Evolutionary conservation across 2,888 invertebrate species (phyloP).

Genomic region (Lacanobia oleracea): DNA sequence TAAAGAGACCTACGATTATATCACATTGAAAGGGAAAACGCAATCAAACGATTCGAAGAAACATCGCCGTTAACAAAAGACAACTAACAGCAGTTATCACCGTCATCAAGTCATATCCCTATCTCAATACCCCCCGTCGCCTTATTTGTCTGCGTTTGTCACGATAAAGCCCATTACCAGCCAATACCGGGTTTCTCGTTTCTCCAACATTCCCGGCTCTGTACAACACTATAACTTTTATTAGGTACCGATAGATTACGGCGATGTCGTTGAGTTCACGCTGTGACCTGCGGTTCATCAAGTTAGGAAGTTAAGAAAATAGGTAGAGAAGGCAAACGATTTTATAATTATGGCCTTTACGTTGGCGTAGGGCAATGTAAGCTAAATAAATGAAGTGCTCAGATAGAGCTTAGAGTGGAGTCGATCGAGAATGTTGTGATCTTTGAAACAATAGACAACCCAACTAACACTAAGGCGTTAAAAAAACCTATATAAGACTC

Average conservation of each 20-base stretch:
- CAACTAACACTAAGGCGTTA: no score
- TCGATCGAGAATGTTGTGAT: no score
- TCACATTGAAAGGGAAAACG: conserved; percentile 1
- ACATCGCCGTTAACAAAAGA: neutral
- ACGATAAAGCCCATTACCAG: conserved; percentile 15
- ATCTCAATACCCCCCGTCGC: neutral
- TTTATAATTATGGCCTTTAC: no score
- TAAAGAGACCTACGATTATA: neutral
- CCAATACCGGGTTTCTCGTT: conserved; percentile 43
- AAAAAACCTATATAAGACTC: no score
- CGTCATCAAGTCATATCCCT: conserved; percentile 3
- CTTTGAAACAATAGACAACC: no score
- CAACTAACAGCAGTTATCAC: neutral
- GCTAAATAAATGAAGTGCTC: no score
- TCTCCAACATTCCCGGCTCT: conserved; percentile 26
- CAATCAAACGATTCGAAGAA: neutral
- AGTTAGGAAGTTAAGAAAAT: neutral
- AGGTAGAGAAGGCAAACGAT: neutral
- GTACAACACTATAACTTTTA: conserved; percentile 18
- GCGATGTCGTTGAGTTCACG: conserved; percentile 39
- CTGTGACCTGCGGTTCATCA: conserved; percentile 26
- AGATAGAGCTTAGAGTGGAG: no score
- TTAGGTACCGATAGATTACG: conserved; percentile 39
- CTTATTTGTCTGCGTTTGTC: conserved; percentile 26
- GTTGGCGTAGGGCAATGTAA: no score